phyloP scores from a whole-genome alignment of 2,797 vertebrate species.

The Peromyscus nudipes region DNA sequence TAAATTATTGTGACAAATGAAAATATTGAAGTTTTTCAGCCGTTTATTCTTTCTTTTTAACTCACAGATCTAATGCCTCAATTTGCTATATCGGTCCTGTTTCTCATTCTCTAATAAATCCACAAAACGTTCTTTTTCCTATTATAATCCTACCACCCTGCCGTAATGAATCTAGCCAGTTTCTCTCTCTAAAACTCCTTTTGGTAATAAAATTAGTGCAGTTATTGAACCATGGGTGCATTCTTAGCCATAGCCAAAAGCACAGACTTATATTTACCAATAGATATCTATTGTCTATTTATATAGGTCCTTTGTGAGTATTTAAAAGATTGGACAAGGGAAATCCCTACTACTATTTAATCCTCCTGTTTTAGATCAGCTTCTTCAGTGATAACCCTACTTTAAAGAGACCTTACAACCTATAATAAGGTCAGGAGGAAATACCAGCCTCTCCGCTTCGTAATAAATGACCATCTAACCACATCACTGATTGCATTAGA shows the following conservation, averaged over 20 bases:
- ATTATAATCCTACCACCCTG: neutral
- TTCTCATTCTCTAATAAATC: neutral
- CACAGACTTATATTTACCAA: neutral
- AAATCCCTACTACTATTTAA: neutral
- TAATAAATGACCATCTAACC: neutral
- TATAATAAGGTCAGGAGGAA: neutral
- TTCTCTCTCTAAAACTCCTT: neutral
- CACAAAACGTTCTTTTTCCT: neutral
- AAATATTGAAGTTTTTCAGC: constrained; percentile 1
- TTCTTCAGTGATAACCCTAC: neutral
- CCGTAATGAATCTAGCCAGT: neutral
- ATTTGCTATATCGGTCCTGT: neutral
- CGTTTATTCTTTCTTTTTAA: neutral
- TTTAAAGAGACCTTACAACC: neutral
- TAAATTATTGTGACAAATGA: constrained; percentile 32
- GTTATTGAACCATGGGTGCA: neutral
- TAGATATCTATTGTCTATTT: neutral
- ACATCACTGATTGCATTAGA: neutral
- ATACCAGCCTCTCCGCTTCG: neutral
- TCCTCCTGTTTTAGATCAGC: neutral
- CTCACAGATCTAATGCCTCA: neutral
- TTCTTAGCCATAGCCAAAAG: constrained; percentile 34
- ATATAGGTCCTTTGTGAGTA: neutral
- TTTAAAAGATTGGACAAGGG: neutral
- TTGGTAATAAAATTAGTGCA: constrained; percentile 4